Conservation (phyloP, 2,888 invertebrate genomes). For the Zonitis immaculata region DNA sequence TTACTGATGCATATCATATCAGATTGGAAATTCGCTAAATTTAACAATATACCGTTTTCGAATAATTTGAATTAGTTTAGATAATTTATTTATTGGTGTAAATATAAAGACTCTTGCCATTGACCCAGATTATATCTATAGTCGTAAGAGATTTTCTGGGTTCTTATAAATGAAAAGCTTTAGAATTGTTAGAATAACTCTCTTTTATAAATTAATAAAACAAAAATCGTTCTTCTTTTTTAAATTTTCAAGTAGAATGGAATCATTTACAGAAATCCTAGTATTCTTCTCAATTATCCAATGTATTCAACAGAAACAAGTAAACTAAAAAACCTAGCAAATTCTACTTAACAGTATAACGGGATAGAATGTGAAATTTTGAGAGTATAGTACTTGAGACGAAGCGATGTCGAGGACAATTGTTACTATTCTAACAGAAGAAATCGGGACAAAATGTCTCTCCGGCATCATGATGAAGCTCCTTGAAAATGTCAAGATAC, state of each 20-base stretch:
- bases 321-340: neutral
- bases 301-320: neutral
- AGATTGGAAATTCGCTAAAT: neutral
- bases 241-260: too few relatives aligned
- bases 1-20: neutral
- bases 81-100: neutral
- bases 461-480: neutral
- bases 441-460: neutral
- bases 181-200: too few relatives aligned
- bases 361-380: conserved; percentile 9
- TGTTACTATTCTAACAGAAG: neutral
- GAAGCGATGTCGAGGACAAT: conserved; percentile 12
- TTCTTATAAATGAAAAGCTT: too few relatives aligned
- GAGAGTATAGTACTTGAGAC: conserved; percentile 18
- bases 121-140: too few relatives aligned
- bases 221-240: too few relatives aligned
- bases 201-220: too few relatives aligned
- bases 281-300: neutral
- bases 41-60: neutral
- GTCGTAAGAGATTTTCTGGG: too few relatives aligned
- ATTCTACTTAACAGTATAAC: neutral
- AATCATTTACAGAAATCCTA: too few relatives aligned
- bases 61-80: neutral
- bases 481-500: neutral
- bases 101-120: too few relatives aligned